phyloP scores from a whole-genome alignment of 2,888 invertebrate genomes.

The Synanthedon andrenaeformis region DNA sequence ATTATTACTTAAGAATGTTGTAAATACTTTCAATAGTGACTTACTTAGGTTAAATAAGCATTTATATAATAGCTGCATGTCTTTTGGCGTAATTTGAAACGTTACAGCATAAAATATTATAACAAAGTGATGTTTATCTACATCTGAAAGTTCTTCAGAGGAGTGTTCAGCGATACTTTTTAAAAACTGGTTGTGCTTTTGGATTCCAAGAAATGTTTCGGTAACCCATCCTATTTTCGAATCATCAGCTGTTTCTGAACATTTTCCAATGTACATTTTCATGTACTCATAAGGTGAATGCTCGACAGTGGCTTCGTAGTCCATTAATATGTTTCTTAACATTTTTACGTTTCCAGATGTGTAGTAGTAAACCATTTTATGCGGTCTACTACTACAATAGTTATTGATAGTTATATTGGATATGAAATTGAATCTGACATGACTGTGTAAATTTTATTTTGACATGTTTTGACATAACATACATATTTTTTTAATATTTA shows the following conservation, averaged over 20 bases:
- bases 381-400: conserved; percentile 4
- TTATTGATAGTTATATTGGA: conserved; percentile 17
- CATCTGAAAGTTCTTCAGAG: conserved; percentile 32
- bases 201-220: conserved; percentile 44
- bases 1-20: conserved; percentile 52
- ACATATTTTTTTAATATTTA: background rate
- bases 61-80: conserved; percentile 43
- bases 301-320: conserved; percentile 31
- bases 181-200: conserved; percentile 41
- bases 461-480: conserved; percentile 11
- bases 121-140: conserved; percentile 44
- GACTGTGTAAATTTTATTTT: conserved; percentile 10
- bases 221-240: conserved; percentile 49
- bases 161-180: conserved; percentile 29
- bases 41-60: conserved; percentile 55
- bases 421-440: conserved; percentile 22
- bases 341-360: conserved; percentile 52
- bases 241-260: conserved; percentile 38
- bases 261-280: conserved; percentile 45
- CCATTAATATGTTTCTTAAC: conserved; percentile 39
- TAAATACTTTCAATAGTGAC: conserved; percentile 34
- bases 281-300: conserved; percentile 50
- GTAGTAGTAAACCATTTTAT: conserved; percentile 52
- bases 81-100: conserved; percentile 38
- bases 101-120: conserved; percentile 42